Base-by-base conservation (phyloP, 2,113 vertebrate species). In the Ciconia boyciana region DNA sequence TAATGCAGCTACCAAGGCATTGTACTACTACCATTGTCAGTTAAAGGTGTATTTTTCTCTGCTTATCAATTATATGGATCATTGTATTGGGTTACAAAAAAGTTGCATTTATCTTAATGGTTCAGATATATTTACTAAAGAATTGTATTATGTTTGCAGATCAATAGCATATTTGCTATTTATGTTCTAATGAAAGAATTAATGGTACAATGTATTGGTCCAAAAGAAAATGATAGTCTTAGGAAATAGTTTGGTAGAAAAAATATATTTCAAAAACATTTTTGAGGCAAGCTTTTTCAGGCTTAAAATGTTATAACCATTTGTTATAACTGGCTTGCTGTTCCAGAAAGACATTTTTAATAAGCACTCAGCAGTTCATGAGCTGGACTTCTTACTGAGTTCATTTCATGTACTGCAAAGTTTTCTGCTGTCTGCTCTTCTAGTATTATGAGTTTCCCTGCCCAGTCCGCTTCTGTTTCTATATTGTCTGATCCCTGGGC, bases 251-350 rank as follows among this genome's bases (percentile, higher is more conserved):
- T 88, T 61, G 52, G 88, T 86, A 77, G 62, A 77, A 93, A 68
- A 60, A 13, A 85, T 6, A 6, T 64, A 54, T 93, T 87, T 80
- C 31, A 44, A 28, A 85, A 83, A 14, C 3, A 1, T 72, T 91
- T 91, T 86, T 90, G n/a, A 87, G 69, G 68, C 75, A 62, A 72
- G 13, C 9, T 60, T 92, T 92, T 94, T 83, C 19, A 81, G 64
- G 49, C 32, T 92, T 69, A 65, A 80, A 85, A 75, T 84, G 41
- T 64, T 85, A 22, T 34, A 78, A 57, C 57, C 39, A 52, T 83
- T 93, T 92, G 36, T 92, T 93, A 74, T 83, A 88, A 77, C 90
- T 93, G 93, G 54, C 64, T 77, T 90, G 58, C 34, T 94, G 34
- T 46, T 94, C 69, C 70, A 80, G 81, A 65, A 61, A 90, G 54